These are phyloP conservation scores for Drosophila lacteicornis DNA, from an alignment of 1,140 invertebrate genomes.

Conservation along the genomic window DNA sequence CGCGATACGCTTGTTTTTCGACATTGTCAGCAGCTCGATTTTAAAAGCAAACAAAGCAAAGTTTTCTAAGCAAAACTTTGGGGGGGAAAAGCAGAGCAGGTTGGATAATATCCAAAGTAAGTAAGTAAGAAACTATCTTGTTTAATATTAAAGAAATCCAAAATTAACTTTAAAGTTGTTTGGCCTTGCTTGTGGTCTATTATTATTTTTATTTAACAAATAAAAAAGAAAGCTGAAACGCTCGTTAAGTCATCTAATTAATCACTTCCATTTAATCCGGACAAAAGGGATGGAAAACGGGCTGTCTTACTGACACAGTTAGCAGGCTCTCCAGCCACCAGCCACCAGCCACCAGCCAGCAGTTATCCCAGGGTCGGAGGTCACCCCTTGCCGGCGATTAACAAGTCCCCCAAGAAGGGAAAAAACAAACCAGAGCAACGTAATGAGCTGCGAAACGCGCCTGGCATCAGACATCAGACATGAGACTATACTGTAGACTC, in stretches of 20 bases:
- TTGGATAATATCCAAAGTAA: no score
- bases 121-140: no score
- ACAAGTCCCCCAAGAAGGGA: slow-evolving; percentile 21
- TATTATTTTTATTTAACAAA: no score
- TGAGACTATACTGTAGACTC: slow-evolving; percentile 1
- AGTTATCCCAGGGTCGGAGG: slow-evolving; percentile 7
- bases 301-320: slow-evolving; percentile 17
- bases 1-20: slow-evolving; percentile 40
- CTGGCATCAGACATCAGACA: slow-evolving; percentile 37
- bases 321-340: slow-evolving; percentile 2
- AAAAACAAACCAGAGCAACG: slow-evolving; percentile 38
- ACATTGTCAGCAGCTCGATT: slow-evolving; percentile 26
- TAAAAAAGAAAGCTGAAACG: no score
- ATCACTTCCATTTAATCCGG: slow-evolving; percentile 4
- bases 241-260: neutral
- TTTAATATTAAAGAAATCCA: no score
- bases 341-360: no score
- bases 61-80: slow-evolving; percentile 6
- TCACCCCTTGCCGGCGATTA: slow-evolving; percentile 34
- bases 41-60: slow-evolving; percentile 12
- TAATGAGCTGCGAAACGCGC: slow-evolving; percentile 75
- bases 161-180: no score
- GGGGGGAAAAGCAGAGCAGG: no score
- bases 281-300: neutral
- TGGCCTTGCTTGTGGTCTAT: no score